Evolutionary conservation across 2,797 vertebrate genomes (phyloP).

Genomic region (Netta rufina): DNA sequence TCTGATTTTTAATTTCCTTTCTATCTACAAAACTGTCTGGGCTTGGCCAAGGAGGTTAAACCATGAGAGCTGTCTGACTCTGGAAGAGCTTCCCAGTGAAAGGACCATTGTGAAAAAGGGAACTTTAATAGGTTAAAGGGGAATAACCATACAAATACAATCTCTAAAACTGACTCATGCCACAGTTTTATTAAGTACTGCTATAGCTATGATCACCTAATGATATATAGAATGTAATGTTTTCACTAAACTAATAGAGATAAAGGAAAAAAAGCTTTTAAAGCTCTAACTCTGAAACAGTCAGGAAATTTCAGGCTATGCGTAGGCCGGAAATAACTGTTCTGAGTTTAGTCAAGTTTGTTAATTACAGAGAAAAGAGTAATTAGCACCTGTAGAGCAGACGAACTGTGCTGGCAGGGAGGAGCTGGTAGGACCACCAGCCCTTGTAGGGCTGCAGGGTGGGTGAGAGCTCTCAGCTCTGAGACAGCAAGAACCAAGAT

Average conservation of each 20-base stretch:
- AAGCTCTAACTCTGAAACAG: not conserved
- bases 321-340: not conserved
- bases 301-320: rapidly evolving
- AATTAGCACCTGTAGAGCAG: not conserved
- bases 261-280: not conserved
- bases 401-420: not conserved
- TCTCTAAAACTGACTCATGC: not conserved
- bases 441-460: not conserved
- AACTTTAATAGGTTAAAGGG: not conserved
- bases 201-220: not conserved
- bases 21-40: not conserved
- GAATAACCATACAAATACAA: rapidly evolving
- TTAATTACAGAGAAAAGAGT: not conserved
- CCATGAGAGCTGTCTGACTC: not conserved
- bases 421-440: not conserved
- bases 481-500: not conserved
- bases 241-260: not conserved
- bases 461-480: not conserved
- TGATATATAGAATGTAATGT: not conserved
- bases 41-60: not conserved
- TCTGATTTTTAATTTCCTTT: not conserved
- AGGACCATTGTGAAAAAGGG: not conserved
- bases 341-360: not conserved
- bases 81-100: not conserved
- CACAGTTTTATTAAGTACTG: not conserved